These are phyloP conservation scores for Eutrigla gurnardus DNA, from an alignment of 2,797 vertebrate genomes.

Conservation along the genomic window DNA sequence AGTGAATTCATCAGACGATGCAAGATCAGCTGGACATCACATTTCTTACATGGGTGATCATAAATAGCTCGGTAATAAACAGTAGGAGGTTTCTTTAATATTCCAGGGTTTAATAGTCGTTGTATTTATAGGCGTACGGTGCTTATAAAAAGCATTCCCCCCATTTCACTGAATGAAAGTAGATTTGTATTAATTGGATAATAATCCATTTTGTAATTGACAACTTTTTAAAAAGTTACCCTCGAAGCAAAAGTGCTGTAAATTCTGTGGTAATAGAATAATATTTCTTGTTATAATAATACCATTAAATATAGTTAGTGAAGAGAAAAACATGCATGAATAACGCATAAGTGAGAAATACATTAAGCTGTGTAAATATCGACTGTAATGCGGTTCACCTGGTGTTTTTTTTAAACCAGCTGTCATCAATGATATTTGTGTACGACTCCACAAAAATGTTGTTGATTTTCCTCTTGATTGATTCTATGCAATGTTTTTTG, in stretches of 20 bases:
- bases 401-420: no score
- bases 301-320: no score
- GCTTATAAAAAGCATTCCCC: background rate
- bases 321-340: no score
- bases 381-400: background rate
- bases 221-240: no score
- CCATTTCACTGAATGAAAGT: background rate
- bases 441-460: background rate
- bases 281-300: no score
- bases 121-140: background rate
- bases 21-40: constrained; percentile 1
- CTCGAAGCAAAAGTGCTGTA: no score
- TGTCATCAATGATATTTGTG: background rate
- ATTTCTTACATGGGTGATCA: constrained; percentile 5
- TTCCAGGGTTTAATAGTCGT: background rate
- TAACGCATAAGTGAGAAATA: no score
- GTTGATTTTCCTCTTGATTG: background rate
- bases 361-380: background rate
- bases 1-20: background rate
- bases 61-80: constrained; percentile 14
- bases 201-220: background rate
- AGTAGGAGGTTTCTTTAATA: background rate
- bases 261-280: no score
- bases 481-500: constrained; percentile 4
- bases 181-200: background rate